Percentiles rank a stretch among this genome's conserved stretches.
These are phyloP conservation scores for Parus major DNA, from an alignment of 2,113 vertebrate species.

Conservation along the genomic window DNA sequence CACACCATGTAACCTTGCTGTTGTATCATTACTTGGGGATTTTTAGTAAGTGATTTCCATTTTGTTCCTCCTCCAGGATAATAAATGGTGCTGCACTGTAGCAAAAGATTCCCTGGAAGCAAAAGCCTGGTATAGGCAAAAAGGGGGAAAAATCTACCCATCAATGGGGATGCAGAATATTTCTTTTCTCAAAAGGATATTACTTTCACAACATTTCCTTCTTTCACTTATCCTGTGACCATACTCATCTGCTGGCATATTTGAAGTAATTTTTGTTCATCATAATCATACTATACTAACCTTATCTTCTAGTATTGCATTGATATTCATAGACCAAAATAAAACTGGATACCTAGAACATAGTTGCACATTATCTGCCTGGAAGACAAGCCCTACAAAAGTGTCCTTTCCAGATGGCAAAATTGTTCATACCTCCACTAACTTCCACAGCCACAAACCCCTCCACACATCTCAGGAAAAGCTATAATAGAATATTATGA, in stretches of 20 bases:
- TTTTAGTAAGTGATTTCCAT: background rate
- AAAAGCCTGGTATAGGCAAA: background rate
- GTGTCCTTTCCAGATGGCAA: background rate
- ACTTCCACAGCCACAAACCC: background rate
- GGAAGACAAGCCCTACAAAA: background rate
- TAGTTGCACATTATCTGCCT: background rate
- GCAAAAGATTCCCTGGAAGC: background rate
- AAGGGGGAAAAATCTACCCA: background rate
- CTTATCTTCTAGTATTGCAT: background rate
- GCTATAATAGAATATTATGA: background rate
- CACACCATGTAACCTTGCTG: rapidly evolving
- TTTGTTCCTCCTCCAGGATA: background rate
- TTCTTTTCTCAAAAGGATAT: background rate
- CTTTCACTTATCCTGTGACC: background rate
- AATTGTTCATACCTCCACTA: background rate
- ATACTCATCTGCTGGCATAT: background rate
- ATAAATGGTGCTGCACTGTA: background rate
- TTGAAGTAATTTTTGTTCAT: background rate
- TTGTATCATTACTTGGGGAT: background rate
- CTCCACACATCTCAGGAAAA: background rate
- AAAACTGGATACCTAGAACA: background rate
- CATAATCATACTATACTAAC: background rate
- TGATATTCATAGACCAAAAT: background rate
- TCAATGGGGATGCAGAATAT: background rate
- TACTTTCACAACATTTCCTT: background rate